Conservation (phyloP, 2,113 vertebrate genomes). For the Elephas maximus region DNA sequence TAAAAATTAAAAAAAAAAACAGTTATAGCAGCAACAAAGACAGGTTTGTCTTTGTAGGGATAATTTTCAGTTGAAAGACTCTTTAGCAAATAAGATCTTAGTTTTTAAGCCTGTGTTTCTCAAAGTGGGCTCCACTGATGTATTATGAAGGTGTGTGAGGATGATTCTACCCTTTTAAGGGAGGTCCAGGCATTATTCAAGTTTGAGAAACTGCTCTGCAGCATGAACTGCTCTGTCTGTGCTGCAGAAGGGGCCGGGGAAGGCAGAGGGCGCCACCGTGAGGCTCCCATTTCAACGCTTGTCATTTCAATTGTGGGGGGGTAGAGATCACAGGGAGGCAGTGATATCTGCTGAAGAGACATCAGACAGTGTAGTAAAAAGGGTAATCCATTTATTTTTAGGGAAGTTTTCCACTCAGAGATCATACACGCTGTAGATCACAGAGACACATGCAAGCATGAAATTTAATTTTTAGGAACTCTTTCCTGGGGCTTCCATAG, state of each 20-base stretch:
- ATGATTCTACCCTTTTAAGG: not conserved
- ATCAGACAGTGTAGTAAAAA: conserved; percentile 89
- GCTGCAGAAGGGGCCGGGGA: conserved; percentile 69
- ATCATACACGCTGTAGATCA: conserved; percentile 93
- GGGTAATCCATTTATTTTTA: conserved; percentile 94
- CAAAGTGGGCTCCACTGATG: not conserved
- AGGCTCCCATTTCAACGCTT: conserved; percentile 89
- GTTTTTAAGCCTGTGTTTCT: conserved; percentile 1
- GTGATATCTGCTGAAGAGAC: conserved; percentile 87
- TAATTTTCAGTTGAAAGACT: not conserved
- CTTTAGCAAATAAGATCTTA: not conserved
- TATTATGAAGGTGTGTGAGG: not conserved
- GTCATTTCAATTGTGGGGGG: conserved; percentile 90
- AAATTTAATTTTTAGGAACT: conserved; percentile 92
- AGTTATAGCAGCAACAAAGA: not conserved
- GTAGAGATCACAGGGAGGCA: conserved; percentile 90
- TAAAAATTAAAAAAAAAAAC: not conserved
- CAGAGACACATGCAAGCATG: conserved; percentile 93
- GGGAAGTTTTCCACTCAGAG: conserved; percentile 92
- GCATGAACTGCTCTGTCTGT: not conserved
- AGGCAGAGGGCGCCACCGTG: conserved; percentile 88
- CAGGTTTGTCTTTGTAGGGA: not conserved
- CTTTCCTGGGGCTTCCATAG: conserved; percentile 88
- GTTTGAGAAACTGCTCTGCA: not conserved
- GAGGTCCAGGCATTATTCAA: not conserved